These are phyloP conservation scores for Tetheella fluctuosa DNA, from an alignment of 2,888 invertebrate species.

Conservation along the genomic window DNA sequence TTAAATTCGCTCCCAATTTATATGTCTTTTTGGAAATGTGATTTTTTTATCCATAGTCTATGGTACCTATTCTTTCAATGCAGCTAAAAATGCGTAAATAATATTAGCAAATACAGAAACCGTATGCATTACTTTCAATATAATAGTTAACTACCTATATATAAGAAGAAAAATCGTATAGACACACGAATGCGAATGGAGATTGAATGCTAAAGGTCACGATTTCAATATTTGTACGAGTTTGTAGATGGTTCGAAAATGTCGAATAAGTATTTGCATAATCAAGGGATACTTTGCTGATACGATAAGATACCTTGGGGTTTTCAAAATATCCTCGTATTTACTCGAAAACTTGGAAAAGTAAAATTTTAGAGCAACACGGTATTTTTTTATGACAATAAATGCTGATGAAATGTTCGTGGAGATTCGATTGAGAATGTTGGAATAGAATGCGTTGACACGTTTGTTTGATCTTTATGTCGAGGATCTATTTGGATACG, in stretches of 20 bases:
- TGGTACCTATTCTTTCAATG: too few relatives aligned
- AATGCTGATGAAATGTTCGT: neutral
- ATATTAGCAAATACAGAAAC: neutral
- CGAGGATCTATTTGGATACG: neutral
- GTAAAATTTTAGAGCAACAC: neutral
- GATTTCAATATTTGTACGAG: constrained; percentile 5
- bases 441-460: neutral
- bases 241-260: neutral
- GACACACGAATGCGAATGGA: neutral
- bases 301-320: neutral
- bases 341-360: neutral
- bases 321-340: neutral
- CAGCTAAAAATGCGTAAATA: too few relatives aligned
- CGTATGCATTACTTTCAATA: too few relatives aligned
- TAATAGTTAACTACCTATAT: neutral
- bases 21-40: too few relatives aligned
- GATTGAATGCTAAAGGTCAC: constrained; percentile 10
- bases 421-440: neutral
- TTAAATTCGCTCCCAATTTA: neutral
- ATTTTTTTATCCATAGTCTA: too few relatives aligned
- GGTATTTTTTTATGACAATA: neutral
- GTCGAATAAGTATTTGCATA: constrained; percentile 6
- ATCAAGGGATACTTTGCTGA: neutral
- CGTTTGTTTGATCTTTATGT: neutral
- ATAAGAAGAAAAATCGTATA: neutral